These are phyloP conservation scores for Adelognathus sp. DNA, from an alignment of 2,888 invertebrate species.

Conservation along the genomic window DNA sequence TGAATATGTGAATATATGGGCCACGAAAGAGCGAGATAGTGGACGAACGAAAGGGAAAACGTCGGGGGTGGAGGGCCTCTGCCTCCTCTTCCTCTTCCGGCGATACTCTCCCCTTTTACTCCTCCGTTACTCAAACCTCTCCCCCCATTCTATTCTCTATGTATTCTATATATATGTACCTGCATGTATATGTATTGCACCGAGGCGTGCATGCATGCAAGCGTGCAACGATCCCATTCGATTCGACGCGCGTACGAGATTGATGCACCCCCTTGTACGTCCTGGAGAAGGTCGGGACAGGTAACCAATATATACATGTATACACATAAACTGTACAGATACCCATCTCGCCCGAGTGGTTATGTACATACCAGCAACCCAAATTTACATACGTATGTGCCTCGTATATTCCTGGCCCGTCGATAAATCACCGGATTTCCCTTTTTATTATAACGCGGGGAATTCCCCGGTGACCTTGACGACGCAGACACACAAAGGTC, in stretches of 20 bases:
- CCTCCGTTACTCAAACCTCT: slow-evolving; percentile 39
- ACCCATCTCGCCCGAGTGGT: neutral
- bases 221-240: slow-evolving; percentile 62
- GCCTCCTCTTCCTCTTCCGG: slow-evolving; percentile 60
- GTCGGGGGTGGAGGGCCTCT: slow-evolving; percentile 69
- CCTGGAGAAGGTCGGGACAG: slow-evolving; percentile 34
- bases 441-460: slow-evolving; percentile 18
- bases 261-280: slow-evolving; percentile 61
- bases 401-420: neutral
- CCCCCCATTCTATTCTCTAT: slow-evolving; percentile 57
- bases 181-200: slow-evolving; percentile 60
- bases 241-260: slow-evolving; percentile 67
- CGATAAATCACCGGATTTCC: slow-evolving; percentile 18
- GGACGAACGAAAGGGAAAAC: slow-evolving; percentile 76
- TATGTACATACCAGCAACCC: neutral
- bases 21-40: slow-evolving; percentile 64
- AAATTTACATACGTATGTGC: slow-evolving; percentile 22
- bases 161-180: too few species aligned
- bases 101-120: slow-evolving; percentile 18
- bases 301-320: slow-evolving; percentile 9
- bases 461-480: slow-evolving; percentile 37
- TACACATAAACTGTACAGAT: neutral
- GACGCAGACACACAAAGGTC: neutral
- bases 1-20: slow-evolving; percentile 76
- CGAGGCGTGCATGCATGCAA: slow-evolving; percentile 61